Evolutionary conservation across 1,140 invertebrate species (phyloP).

Genomic region (Cydia fagiglandana): DNA sequence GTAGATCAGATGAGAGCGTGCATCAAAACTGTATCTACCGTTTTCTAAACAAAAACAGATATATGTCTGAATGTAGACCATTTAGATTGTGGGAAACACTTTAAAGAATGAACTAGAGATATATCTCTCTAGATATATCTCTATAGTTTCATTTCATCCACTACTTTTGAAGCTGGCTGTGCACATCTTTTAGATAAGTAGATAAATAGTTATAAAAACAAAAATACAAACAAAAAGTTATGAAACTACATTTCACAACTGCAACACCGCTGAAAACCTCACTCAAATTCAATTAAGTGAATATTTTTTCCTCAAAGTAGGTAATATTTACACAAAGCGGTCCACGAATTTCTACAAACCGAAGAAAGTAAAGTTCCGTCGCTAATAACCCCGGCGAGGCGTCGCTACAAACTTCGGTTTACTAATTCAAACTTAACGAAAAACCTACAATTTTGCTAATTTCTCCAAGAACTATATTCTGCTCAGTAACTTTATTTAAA

Average conservation of each 20-base stretch:
- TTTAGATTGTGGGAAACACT: too few species aligned
- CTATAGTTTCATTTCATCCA: not conserved
- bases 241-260: conserved; percentile 9
- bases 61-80: too few species aligned
- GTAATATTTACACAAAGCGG: conserved; percentile 51
- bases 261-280: conserved; percentile 19
- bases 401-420: conserved; percentile 37
- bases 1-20: too few species aligned
- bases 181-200: not conserved
- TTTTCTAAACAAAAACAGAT: too few species aligned
- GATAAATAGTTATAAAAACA: too few species aligned
- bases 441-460: conserved; percentile 29
- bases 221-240: not conserved
- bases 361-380: conserved; percentile 40
- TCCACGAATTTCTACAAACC: conserved; percentile 55
- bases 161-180: too few species aligned
- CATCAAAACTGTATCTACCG: too few species aligned
- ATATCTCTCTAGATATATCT: too few species aligned
- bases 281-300: conserved; percentile 19
- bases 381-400: conserved; percentile 29
- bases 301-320: conserved; percentile 26
- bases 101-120: too few species aligned
- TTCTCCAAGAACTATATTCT: conserved; percentile 23
- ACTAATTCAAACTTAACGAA: conserved; percentile 26
- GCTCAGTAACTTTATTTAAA: conserved; percentile 25